Evolutionary conservation across 2,888 invertebrate species (phyloP).

Genomic region (Archips crataeganus): DNA sequence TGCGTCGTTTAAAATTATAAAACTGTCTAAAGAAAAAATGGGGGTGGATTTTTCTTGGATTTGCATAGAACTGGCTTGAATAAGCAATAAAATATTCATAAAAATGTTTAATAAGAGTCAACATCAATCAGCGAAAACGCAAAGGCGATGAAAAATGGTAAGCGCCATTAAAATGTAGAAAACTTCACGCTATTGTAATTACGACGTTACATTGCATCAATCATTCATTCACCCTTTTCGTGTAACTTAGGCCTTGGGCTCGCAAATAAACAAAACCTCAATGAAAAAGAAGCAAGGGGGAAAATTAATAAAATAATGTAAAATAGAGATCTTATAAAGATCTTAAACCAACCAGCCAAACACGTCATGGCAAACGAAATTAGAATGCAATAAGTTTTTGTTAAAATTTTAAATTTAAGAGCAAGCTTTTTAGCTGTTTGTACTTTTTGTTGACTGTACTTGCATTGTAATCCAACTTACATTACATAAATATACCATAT

Average conservation of each 20-base stretch:
- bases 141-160: constrained; percentile 70
- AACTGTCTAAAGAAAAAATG: constrained; percentile 26
- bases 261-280: not conserved
- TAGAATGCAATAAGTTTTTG: too few species aligned
- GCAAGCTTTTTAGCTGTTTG: too few species aligned
- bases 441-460: too few species aligned
- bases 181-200: constrained; percentile 69
- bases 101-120: constrained; percentile 66
- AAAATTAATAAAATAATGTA: not conserved
- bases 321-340: too few species aligned
- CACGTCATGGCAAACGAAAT: too few species aligned
- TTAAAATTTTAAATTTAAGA: too few species aligned
- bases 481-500: too few species aligned
- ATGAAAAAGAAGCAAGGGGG: not conserved
- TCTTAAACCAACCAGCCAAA: too few species aligned
- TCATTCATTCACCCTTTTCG: constrained; percentile 51
- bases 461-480: too few species aligned
- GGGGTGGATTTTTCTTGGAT: constrained; percentile 27
- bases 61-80: constrained; percentile 31
- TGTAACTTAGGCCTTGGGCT: not conserved
- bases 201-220: constrained; percentile 73
- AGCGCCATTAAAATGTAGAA: constrained; percentile 64
- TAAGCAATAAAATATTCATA: constrained; percentile 40
- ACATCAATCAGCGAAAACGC: constrained; percentile 72
- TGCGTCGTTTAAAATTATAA: constrained; percentile 21